These are phyloP conservation scores for Erebia aethiops DNA, from an alignment of 2,888 invertebrate species.

Conservation along the genomic window DNA sequence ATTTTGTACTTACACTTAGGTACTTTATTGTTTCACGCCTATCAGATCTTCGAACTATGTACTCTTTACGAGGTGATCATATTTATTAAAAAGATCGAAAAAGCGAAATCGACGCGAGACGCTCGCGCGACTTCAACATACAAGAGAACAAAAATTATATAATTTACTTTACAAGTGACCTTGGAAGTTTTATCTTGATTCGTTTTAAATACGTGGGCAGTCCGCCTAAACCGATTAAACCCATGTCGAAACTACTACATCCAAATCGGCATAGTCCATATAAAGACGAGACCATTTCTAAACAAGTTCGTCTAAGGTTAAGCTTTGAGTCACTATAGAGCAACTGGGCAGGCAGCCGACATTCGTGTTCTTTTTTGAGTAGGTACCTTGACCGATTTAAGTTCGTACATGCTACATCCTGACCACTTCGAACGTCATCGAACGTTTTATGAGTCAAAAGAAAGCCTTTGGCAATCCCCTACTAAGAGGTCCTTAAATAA, in stretches of 20 bases:
- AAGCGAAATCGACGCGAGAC: too few relatives aligned
- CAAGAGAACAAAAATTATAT: too few relatives aligned
- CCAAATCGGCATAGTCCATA: constrained; percentile 15
- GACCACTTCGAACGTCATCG: constrained; percentile 59
- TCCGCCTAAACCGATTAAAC: not conserved
- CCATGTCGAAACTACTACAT: constrained; percentile 9
- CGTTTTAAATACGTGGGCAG: constrained; percentile 6
- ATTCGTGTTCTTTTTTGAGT: constrained; percentile 32
- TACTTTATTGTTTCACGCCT: too few relatives aligned
- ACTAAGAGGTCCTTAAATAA: constrained; percentile 45
- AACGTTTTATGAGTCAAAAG: constrained; percentile 63
- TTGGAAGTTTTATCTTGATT: not conserved
- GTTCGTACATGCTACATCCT: constrained; percentile 51
- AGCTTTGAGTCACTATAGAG: constrained; percentile 26
- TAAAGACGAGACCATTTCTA: constrained; percentile 14
- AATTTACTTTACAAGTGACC: too few relatives aligned
- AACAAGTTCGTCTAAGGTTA: constrained; percentile 27
- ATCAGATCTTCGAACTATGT: too few relatives aligned
- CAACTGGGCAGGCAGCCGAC: constrained; percentile 14
- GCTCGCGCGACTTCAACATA: too few relatives aligned
- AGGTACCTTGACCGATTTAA: constrained; percentile 73
- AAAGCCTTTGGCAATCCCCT: constrained; percentile 60
- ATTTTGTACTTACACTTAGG: too few relatives aligned
- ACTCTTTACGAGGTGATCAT: too few relatives aligned
- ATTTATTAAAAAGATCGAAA: too few relatives aligned